These are phyloP conservation scores for Lithophane semibrunnea DNA, from an alignment of 2,888 invertebrate genomes.

Conservation along the genomic window DNA sequence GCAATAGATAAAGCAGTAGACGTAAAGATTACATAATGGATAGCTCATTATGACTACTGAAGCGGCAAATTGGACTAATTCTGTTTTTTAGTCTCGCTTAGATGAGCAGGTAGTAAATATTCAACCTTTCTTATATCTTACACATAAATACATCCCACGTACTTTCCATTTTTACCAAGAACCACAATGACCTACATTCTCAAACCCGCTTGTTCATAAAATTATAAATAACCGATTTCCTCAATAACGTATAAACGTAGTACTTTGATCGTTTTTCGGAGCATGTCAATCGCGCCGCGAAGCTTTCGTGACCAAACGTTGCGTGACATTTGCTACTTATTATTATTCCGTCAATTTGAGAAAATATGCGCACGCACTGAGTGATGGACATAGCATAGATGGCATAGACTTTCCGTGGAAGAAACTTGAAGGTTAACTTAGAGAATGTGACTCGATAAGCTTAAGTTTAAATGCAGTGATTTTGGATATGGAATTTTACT, in stretches of 20 bases:
- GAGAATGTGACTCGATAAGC: conserved; percentile 16
- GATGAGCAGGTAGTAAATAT: conserved; percentile 18
- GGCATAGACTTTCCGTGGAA: conserved; percentile 13
- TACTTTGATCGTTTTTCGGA: conserved; percentile 58
- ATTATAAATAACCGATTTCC: conserved; percentile 62
- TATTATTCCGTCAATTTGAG: conserved; percentile 59
- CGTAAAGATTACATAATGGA: conserved; percentile 39
- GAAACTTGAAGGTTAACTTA: conserved; percentile 39
- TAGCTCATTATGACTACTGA: conserved; percentile 39
- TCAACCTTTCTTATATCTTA: conserved; percentile 23
- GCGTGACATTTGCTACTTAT: conserved; percentile 59
- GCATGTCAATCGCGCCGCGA: conserved; percentile 42
- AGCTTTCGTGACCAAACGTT: conserved; percentile 57
- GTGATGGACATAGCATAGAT: conserved; percentile 17
- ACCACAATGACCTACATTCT: conserved; percentile 46
- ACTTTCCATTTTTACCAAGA: conserved; percentile 44
- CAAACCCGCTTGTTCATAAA: conserved; percentile 38
- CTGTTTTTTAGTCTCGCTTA: conserved; percentile 35
- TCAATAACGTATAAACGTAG: conserved; percentile 34
- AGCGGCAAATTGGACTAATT: conserved; percentile 54
- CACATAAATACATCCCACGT: conserved; percentile 35
- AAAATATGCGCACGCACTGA: conserved; percentile 57
- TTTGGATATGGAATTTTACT: conserved; percentile 5
- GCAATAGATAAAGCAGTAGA: conserved; percentile 13
- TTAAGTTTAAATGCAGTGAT: conserved; percentile 9